Percentiles rank a stretch among this genome's conserved stretches.
Evolutionary conservation across 1,140 invertebrate species (phyloP).

Genomic region (Oppia nitens): DNA sequence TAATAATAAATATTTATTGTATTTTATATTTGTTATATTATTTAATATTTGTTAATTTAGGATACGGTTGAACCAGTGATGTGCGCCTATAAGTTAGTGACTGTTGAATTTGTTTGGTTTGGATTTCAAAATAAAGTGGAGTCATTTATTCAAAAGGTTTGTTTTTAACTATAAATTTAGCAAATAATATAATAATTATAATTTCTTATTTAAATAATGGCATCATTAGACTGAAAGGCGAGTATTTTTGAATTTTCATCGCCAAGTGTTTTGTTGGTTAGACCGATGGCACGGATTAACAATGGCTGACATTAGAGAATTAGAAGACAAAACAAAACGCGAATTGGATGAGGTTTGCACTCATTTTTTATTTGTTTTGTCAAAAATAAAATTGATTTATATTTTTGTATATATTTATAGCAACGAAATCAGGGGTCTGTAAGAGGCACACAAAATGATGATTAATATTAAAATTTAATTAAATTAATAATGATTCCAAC

Average conservation of each 20-base stretch:
- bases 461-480: neutral
- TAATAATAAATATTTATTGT: too few species aligned
- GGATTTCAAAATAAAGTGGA: slow-evolving; percentile 88
- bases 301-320: slow-evolving; percentile 79
- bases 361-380: neutral
- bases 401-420: neutral
- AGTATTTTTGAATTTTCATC: slow-evolving; percentile 92
- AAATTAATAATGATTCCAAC: neutral
- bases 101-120: slow-evolving; percentile 98
- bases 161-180: too few species aligned
- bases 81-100: slow-evolving; percentile 97
- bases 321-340: slow-evolving; percentile 79
- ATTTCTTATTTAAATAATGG: too few species aligned
- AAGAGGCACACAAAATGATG: neutral
- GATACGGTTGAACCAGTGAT: slow-evolving; percentile 61
- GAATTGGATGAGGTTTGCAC: slow-evolving; percentile 48
- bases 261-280: slow-evolving; percentile 94
- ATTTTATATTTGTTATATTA: too few species aligned
- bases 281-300: slow-evolving; percentile 87
- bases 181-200: too few species aligned
- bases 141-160: slow-evolving; percentile 72
- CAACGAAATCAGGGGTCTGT: neutral
- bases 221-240: slow-evolving; percentile 66
- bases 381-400: neutral
- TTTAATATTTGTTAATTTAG: slow-evolving; percentile 23